Percentiles rank a stretch among this genome's conserved stretches.
Evolutionary conservation across 1,140 invertebrate genomes (phyloP).

Genomic region (Thaumetopoea pityocampa): DNA sequence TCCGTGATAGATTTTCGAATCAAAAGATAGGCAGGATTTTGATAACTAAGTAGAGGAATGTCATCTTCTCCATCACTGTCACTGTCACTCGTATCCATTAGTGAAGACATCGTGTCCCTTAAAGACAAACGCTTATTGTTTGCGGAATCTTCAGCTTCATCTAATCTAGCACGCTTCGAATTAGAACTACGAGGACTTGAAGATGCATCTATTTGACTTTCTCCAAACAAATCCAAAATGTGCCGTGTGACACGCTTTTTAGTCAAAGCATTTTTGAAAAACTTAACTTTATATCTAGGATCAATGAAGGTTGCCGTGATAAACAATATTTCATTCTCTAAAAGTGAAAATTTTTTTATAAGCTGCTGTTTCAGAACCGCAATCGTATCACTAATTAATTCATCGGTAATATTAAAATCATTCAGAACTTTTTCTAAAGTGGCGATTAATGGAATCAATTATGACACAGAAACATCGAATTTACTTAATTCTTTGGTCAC

Average conservation of each 20-base stretch:
- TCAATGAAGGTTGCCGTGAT: constrained; percentile 30
- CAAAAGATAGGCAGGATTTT: constrained; percentile 2
- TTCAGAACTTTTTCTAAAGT: constrained; percentile 27
- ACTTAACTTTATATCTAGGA: constrained; percentile 25
- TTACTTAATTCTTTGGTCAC: constrained; percentile 28
- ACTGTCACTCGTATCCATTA: constrained; percentile 1
- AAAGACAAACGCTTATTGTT: constrained; percentile 1
- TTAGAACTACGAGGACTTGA: constrained; percentile 17
- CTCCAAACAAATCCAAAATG: constrained; percentile 28
- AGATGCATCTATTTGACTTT: constrained; percentile 16
- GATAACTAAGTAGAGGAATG: neutral
- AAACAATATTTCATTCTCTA: constrained; percentile 29
- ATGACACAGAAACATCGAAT: constrained; percentile 21
- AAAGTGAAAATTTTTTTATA: constrained; percentile 24
- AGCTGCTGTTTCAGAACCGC: constrained; percentile 24
- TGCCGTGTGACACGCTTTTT: constrained; percentile 25
- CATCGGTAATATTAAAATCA: constrained; percentile 22
- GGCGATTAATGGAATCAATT: constrained; percentile 24
- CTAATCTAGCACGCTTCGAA: constrained; percentile 16
- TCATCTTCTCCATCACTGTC: constrained; percentile 2
- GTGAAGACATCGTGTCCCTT: neutral
- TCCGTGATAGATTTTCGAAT: constrained; percentile 2
- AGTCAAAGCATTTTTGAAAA: constrained; percentile 25
- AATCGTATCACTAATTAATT: constrained; percentile 25
- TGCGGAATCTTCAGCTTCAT: neutral